A percentile compares a stretch with the other conserved stretches of the same genome.
phyloP scores from a whole-genome alignment of 2,797 vertebrate species.

The Anolis apletophallus region DNA sequence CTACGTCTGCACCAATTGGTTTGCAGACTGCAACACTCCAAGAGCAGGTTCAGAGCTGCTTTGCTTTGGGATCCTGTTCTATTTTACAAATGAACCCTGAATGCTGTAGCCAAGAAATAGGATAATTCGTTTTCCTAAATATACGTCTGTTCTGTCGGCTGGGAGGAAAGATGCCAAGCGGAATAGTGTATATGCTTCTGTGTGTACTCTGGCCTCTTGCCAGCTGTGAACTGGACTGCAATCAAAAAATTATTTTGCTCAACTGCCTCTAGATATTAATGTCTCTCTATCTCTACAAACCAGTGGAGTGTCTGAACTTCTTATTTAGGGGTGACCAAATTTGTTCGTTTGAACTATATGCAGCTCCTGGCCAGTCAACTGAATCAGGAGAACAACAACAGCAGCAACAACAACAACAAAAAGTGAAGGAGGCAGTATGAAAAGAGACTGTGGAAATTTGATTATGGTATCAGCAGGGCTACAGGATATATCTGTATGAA shows the following conservation, averaged over 20 bases:
- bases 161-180: background rate
- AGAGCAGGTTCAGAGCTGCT: background rate
- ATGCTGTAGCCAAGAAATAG: background rate
- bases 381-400: background rate
- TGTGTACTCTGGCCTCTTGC: background rate
- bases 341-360: background rate
- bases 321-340: constrained; percentile 14
- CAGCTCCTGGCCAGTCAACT: background rate
- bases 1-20: background rate
- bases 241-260: constrained; percentile 18
- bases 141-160: background rate
- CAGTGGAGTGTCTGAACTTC: constrained; percentile 7
- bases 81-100: background rate
- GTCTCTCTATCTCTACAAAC: constrained; percentile 6
- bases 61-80: background rate
- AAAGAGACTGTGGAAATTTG: background rate
- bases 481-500: background rate
- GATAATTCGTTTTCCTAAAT: constrained; percentile 22
- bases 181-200: background rate
- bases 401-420: background rate
- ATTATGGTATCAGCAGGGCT: background rate
- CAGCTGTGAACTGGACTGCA: constrained; percentile 2
- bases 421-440: background rate
- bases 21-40: background rate
- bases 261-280: constrained; percentile 2